phyloP scores from a whole-genome alignment of 2,888 invertebrate species.

The Ditula angustiorana region DNA sequence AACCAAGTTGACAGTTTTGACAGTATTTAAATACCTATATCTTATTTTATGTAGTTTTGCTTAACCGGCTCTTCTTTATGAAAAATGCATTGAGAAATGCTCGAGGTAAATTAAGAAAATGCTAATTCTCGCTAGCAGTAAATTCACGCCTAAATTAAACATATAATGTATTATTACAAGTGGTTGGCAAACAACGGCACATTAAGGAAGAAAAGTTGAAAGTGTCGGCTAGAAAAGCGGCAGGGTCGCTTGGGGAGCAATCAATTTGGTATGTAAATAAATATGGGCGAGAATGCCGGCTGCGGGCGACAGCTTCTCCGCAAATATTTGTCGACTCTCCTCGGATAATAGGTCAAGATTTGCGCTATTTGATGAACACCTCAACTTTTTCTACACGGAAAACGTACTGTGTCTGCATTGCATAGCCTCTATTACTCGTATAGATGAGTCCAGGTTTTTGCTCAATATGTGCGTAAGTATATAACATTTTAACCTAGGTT shows the following conservation, averaged over 20 bases:
- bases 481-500: no score
- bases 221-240: slow-evolving; percentile 15
- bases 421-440: no score
- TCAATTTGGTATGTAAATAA: slow-evolving; percentile 73
- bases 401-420: no score
- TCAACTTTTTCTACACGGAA: background rate
- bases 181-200: slow-evolving; percentile 53
- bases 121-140: no score
- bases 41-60: no score
- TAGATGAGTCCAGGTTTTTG: no score
- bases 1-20: no score
- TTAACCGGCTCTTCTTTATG: no score
- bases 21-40: no score
- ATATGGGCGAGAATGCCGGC: slow-evolving; percentile 61
- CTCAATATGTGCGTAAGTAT: no score
- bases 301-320: slow-evolving; percentile 48
- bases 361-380: slow-evolving; percentile 9
- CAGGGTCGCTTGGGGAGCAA: slow-evolving; percentile 53
- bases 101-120: no score
- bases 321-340: slow-evolving; percentile 49
- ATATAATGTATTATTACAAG: slow-evolving; percentile 53
- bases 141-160: slow-evolving; percentile 41
- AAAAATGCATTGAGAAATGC: no score
- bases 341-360: slow-evolving; percentile 45
- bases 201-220: slow-evolving; percentile 43